Conservation (phyloP, 2,888 invertebrate species). For the Agrochola litura region DNA sequence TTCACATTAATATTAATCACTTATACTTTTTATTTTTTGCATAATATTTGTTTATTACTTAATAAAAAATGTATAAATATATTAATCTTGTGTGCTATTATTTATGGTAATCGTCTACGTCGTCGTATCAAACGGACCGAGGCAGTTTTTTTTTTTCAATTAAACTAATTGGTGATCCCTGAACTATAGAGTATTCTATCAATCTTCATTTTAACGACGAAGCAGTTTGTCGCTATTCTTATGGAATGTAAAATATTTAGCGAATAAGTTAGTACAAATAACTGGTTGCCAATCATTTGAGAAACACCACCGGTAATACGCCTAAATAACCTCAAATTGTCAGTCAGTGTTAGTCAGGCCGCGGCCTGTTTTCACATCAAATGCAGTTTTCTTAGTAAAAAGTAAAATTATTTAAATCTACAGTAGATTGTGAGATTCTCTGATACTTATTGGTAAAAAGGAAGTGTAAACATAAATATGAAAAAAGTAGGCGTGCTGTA, state of each 20-base stretch:
- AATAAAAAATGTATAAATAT: too few relatives aligned
- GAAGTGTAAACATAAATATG: not conserved
- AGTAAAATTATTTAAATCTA: conserved; percentile 5
- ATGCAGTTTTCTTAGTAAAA: conserved; percentile 6
- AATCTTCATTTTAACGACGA: not conserved
- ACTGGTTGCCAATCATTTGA: conserved; percentile 15
- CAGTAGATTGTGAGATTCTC: not conserved
- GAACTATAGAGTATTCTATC: not conserved
- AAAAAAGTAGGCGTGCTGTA: not conserved
- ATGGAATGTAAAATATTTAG: conserved; percentile 37
- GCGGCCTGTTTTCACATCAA: not conserved
- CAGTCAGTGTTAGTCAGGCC: conserved; percentile 45
- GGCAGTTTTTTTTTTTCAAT: too few relatives aligned
- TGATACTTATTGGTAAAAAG: not conserved
- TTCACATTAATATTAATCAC: too few relatives aligned
- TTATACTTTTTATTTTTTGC: too few relatives aligned
- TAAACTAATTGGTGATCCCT: too few relatives aligned
- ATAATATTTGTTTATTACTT: too few relatives aligned
- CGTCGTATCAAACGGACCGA: too few relatives aligned
- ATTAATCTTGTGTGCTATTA: too few relatives aligned
- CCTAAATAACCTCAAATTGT: conserved; percentile 60
- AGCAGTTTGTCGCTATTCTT: not conserved
- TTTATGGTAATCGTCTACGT: too few relatives aligned
- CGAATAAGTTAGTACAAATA: conserved; percentile 32
- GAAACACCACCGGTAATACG: conserved; percentile 17